Conservation (phyloP, 2,113 vertebrate species). For the Heliornis fulica region DNA sequence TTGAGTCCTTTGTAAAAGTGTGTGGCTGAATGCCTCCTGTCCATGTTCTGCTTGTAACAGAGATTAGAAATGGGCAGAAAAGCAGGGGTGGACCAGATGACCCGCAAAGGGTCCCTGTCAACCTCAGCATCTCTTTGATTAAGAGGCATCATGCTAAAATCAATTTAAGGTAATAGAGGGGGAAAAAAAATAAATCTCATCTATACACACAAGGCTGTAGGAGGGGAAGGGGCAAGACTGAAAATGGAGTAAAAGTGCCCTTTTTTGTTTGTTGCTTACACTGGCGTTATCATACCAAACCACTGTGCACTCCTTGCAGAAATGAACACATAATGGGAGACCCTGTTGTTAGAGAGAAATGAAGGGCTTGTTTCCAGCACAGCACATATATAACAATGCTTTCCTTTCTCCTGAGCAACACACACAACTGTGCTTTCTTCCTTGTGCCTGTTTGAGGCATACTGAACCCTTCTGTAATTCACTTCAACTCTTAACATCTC, state of each 20-base stretch:
- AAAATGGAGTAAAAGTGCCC: not conserved
- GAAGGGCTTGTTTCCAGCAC: slow-evolving; percentile 37
- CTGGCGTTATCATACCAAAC: not conserved
- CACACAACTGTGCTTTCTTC: slow-evolving; percentile 17
- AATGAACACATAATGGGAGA: not conserved
- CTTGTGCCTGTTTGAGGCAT: not conserved
- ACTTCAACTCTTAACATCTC: not conserved
- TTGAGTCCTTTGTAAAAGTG: not conserved
- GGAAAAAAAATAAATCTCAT: not conserved
- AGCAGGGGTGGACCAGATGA: not conserved
- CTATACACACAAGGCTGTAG: not conserved
- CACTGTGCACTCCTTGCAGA: not conserved
- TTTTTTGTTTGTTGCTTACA: not conserved
- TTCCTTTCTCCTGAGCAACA: not conserved
- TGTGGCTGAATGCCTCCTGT: not conserved
- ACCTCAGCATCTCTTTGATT: not conserved
- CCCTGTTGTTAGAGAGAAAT: slow-evolving; percentile 9
- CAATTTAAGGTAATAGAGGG: not conserved
- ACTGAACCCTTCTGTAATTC: slow-evolving; percentile 33
- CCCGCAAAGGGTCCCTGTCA: not conserved
- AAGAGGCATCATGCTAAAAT: not conserved
- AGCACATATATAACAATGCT: not conserved
- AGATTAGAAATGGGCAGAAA: not conserved
- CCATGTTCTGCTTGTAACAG: not conserved
- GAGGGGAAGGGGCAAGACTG: not conserved